phyloP scores from a whole-genome alignment of 2,888 invertebrate species.

The Drosophila longiperda region DNA sequence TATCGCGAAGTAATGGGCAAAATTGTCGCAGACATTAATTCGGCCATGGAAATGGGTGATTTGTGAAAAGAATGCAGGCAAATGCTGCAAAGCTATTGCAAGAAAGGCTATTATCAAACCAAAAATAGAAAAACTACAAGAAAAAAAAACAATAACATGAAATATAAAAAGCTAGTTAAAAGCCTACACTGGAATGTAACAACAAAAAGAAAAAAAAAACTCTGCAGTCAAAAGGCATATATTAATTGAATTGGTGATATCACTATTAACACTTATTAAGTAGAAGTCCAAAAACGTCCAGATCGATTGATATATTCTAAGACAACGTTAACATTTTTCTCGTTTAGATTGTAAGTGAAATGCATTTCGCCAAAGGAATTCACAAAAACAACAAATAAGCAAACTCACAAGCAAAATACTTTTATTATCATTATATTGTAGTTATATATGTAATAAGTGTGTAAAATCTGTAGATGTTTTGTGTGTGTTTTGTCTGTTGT shows the following conservation, averaged over 20 bases:
- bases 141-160: conserved; percentile 28
- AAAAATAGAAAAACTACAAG: conserved; percentile 45
- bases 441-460: conserved; percentile 42
- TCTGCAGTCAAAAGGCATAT: conserved; percentile 35
- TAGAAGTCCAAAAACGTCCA: conserved; percentile 68
- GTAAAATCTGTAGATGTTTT: conserved; percentile 53
- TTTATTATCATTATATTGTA: conserved; percentile 43
- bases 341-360: conserved; percentile 52
- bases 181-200: conserved; percentile 27
- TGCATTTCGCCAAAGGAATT: conserved; percentile 78
- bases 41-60: conserved; percentile 88
- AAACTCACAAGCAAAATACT: conserved; percentile 58
- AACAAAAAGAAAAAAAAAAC: conserved; percentile 5
- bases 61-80: conserved; percentile 83
- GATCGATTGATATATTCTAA: conserved; percentile 68
- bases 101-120: conserved; percentile 72
- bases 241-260: conserved; percentile 73
- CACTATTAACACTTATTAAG: conserved; percentile 54
- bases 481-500: conserved; percentile 13
- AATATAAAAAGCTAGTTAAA: conserved; percentile 49
- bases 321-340: conserved; percentile 65
- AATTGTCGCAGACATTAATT: conserved; percentile 89
- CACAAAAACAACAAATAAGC: conserved; percentile 37
- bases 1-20: conserved; percentile 88
- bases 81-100: conserved; percentile 29